Evolutionary conservation across 2,888 invertebrate species (phyloP), one percentile per base, ranked within the genome.

Genomic region (Agrotis segetum): DNA sequence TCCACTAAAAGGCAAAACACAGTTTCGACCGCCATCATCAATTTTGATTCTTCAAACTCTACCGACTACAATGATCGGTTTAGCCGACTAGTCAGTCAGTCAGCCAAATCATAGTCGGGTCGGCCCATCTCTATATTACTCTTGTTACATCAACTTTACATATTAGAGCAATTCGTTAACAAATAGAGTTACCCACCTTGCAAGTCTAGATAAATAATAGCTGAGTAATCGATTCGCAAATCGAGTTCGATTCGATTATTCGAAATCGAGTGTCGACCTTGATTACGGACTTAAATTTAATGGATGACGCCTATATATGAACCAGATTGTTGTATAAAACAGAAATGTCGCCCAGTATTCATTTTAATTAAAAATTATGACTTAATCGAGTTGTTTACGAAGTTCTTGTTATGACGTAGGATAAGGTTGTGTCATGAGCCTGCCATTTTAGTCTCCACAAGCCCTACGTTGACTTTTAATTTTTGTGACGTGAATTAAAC

Each of bases 231-330:
- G 77, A 68, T 79, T 49, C 29, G 11, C 53, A 24, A 24, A 17
- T 63, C 29, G 21, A 69, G 44, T 77, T 60, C 74, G 74, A 59
- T 62, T 76, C 70, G 81, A 74, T 81, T 60, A 79, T 74, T 74
- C 66, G 17, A 50, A 76, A 69, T 81, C 77, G 77, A 79, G 67
- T 62, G 29, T 29, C 68, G 63, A 70, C 88, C 88, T 88, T 88
- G 81, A 72, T 65, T 79, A 19, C 71, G 55, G 77, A 79, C 66
- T 74, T 78, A 56, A 73, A 66, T 62, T 65, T 70, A 82, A 82
- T 80, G 67, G 67, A 55, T 66, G 62, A 74, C 86, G 78, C 86
- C 85, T 76, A 86, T 84, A 46, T 68, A 6, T 67, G 68, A 70
- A 83, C 79, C 82, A 85, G 79, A 73, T 80, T 66, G 14, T 53